Evolutionary conservation across 2,888 invertebrate species (phyloP), one percentile per base, ranked within the genome.

Genomic region (Lamproptera curius): DNA sequence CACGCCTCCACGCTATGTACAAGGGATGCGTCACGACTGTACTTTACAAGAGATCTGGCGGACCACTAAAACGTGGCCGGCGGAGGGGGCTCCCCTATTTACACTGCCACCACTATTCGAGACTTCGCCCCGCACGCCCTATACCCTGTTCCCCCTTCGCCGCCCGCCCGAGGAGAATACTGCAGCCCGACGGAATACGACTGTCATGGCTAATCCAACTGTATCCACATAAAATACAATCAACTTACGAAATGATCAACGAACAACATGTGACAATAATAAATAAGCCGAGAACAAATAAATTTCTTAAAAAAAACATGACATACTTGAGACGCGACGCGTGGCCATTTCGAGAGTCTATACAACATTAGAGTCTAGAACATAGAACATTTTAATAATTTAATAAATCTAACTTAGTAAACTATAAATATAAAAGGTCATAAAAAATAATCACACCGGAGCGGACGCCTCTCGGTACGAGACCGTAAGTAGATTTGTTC

Each of bases 31-130:
- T 26, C n/a, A n/a, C n/a, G n/a, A 26, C 49, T 68, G 70, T 69
- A 67, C 66, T 68, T 65, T 45, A 44, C 46, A 50, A 42, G 46
- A 51, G 51, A 54, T 56, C 50, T 43, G 13, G 47, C 28, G 46
- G 41, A 49, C 52, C 55, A 47, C 52, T 57, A 52, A 53, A 55
- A 54, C 54, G 54, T 43, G 52, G 26, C 53, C 37, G 41, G 23
- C 54, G 20, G n/a, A n/a, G n/a, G n/a, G n/a, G n/a, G n/a, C 13
- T 2, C 36, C 6, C 20, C 20, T 20, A 3, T 20, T 20, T 20
- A 20, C 20, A 20, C 6, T 20, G 13, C 31, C 11, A 2, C 14
- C 2, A 17, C 35, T 46, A 40, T 46, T 46, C 46, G 46, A 46
- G 46, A 35, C 23, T 15, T 26, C 13, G n/a, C n/a, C n/a, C n/a